Percentiles rank a stretch among this genome's conserved stretches.
Conservation (phyloP, 2,797 vertebrate genomes). For the Limnodromus scolopaceus region DNA sequence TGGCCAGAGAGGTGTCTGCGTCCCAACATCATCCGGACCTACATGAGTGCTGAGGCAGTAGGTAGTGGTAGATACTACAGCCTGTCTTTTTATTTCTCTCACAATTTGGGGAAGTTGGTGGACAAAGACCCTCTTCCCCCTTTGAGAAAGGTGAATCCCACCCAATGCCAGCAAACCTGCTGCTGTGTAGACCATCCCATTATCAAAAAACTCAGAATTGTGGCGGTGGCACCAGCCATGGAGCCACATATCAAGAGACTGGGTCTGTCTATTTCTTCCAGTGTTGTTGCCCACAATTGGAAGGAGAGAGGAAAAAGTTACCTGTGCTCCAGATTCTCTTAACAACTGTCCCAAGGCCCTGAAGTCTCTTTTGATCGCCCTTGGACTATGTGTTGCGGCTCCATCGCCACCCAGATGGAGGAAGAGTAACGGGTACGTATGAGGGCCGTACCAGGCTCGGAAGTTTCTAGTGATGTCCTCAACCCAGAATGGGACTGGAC, state of each 20-base stretch:
- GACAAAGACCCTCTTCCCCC: neutral
- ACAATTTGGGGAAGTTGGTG: neutral
- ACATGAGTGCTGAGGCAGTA: rapidly evolving
- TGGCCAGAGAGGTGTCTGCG: neutral
- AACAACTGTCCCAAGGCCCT: too few relatives aligned
- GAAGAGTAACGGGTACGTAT: too few relatives aligned
- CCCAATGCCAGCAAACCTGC: neutral
- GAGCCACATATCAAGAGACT: neutral
- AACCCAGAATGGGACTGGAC: neutral
- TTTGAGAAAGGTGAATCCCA: neutral
- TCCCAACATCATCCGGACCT: neutral
- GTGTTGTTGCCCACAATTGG: neutral
- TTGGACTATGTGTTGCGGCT: too few relatives aligned
- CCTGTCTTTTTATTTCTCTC: neutral
- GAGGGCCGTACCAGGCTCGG: neutral
- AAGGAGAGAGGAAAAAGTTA: neutral
- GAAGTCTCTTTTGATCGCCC: too few relatives aligned
- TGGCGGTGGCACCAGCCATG: neutral
- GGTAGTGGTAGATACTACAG: neutral
- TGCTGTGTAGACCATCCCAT: neutral
- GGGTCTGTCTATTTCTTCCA: neutral
- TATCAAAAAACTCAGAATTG: neutral
- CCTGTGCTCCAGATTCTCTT: too few relatives aligned
- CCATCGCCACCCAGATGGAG: too few relatives aligned
- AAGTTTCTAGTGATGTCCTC: neutral